A percentile compares a stretch with the other conserved stretches of the same genome.
These are phyloP conservation scores for Synodontis membranacea DNA, from an alignment of 2,113 vertebrate species.

Conservation along the genomic window DNA sequence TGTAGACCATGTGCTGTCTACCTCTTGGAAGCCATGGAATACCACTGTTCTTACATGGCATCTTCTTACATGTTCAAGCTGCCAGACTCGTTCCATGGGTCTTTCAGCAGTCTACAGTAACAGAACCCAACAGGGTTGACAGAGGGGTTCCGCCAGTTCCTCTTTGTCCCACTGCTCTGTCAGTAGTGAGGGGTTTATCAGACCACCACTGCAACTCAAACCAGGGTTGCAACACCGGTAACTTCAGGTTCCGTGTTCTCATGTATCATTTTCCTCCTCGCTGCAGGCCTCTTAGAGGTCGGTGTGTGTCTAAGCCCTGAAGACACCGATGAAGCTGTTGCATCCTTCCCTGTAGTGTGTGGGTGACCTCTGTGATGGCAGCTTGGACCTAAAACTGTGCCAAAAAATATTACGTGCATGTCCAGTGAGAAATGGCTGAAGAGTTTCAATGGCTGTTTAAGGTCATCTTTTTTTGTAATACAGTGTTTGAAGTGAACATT, in stretches of 20 bases:
- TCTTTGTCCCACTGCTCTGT: slow-evolving; percentile 29
- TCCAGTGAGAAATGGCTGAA: slow-evolving; percentile 1
- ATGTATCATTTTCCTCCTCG: slow-evolving; percentile 41
- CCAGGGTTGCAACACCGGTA: slow-evolving; percentile 47
- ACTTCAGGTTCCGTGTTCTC: slow-evolving; percentile 37
- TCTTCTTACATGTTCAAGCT: background rate
- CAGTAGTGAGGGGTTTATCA: slow-evolving; percentile 60
- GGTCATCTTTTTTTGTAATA: slow-evolving; percentile 17
- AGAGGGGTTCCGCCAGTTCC: slow-evolving; percentile 57
- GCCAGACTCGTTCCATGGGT: background rate
- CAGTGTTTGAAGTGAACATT: slow-evolving; percentile 28
- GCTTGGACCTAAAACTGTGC: background rate
- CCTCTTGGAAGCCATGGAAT: background rate
- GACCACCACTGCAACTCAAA: slow-evolving; percentile 61
- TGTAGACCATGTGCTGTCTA: background rate
- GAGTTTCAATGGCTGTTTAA: slow-evolving; percentile 13
- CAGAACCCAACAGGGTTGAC: slow-evolving; percentile 58
- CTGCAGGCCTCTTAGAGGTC: background rate
- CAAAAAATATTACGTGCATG: background rate
- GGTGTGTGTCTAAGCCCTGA: slow-evolving; percentile 53
- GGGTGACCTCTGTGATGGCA: slow-evolving; percentile 27
- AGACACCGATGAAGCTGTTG: slow-evolving; percentile 59
- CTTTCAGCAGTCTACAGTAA: slow-evolving; percentile 30
- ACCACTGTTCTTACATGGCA: slow-evolving; percentile 7
- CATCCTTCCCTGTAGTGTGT: slow-evolving; percentile 49